Evolutionary conservation across 2,113 vertebrate genomes (phyloP).

Genomic region (Hassar affinis): DNA sequence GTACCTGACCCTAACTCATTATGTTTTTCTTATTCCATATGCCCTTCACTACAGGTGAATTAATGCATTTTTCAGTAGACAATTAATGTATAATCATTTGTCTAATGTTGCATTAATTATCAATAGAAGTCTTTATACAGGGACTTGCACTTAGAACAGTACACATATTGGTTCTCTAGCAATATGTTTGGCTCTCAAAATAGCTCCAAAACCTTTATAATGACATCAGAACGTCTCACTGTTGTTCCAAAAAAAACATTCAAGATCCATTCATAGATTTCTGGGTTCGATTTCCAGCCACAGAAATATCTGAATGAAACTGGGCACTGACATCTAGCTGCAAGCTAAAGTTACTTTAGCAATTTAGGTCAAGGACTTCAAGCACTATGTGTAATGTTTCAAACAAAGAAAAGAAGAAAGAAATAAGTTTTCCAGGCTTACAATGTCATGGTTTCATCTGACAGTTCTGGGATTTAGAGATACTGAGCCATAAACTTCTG

Average conservation of each 20-base stretch:
- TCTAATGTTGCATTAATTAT: not conserved
- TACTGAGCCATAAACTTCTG: not conserved
- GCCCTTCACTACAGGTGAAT: not conserved
- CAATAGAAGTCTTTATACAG: not conserved
- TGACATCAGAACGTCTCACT: not conserved
- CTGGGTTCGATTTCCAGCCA: not conserved
- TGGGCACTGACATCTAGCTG: not conserved
- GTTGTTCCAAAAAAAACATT: not conserved
- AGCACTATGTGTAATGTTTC: not conserved
- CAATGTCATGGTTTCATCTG: not conserved
- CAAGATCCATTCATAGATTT: slow-evolving; percentile 9
- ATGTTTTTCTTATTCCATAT: not conserved
- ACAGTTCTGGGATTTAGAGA: not conserved
- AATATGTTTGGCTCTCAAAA: not conserved
- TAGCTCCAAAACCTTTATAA: not conserved
- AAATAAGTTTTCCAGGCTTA: not conserved
- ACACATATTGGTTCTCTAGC: not conserved
- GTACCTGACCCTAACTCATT: not conserved
- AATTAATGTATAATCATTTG: not conserved
- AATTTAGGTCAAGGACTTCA: not conserved
- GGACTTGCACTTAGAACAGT: not conserved
- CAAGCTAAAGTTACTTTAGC: not conserved
- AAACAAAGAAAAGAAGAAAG: not conserved
- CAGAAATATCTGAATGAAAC: not conserved
- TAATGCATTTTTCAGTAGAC: not conserved